These are phyloP conservation scores for Rhabdophis nuchalis DNA, from an alignment of 2,797 vertebrate species.

Conservation along the genomic window DNA sequence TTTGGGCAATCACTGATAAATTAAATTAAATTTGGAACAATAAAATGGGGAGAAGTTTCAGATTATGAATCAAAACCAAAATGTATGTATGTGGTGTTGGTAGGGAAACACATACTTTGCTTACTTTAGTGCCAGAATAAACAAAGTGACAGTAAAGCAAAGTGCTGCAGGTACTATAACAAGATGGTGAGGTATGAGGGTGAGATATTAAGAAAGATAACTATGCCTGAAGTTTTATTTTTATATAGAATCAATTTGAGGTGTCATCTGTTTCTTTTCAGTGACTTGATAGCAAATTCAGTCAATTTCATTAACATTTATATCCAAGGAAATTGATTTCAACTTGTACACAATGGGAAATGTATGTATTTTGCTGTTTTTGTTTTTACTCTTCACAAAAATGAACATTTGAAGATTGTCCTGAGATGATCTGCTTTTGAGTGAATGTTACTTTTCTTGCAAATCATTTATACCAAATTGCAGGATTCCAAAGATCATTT, in stretches of 20 bases:
- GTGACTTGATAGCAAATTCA: background rate
- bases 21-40: background rate
- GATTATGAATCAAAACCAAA: background rate
- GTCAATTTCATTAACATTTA: background rate
- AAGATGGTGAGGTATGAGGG: background rate
- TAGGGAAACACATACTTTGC: background rate
- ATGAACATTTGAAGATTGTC: slow-evolving; percentile 24
- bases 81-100: background rate
- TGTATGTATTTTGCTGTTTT: slow-evolving; percentile 4
- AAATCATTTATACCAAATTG: slow-evolving; percentile 4
- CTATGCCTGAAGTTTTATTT: no score
- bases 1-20: background rate
- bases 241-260: background rate
- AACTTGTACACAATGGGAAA: background rate
- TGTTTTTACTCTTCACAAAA: slow-evolving; percentile 28
- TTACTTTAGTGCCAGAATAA: background rate
- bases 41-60: background rate
- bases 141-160: background rate
- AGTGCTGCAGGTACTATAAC: background rate
- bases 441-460: slow-evolving; percentile 43
- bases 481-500: background rate
- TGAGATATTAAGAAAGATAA: background rate
- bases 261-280: background rate
- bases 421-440: slow-evolving; percentile 42
- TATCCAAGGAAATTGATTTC: background rate